Conservation (phyloP, 1,140 invertebrate species). For the Adelges cooleyi region DNA sequence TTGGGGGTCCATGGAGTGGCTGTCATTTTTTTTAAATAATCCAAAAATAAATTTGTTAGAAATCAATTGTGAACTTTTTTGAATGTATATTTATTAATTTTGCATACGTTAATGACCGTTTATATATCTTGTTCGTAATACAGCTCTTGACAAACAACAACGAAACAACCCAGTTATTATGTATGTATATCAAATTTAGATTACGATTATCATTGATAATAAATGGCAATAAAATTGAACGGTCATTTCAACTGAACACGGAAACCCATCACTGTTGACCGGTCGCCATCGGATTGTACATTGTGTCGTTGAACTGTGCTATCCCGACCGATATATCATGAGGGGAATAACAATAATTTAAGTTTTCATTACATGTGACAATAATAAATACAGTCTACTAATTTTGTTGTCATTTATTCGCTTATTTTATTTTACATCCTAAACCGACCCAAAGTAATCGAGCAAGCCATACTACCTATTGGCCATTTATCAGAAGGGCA, state of each 20-base stretch:
- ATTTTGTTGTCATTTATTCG: neutral
- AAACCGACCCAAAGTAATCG: too few relatives aligned
- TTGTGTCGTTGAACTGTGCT: neutral
- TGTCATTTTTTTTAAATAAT: neutral
- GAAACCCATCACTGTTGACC: slow-evolving; percentile 5
- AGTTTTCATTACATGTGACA: neutral
- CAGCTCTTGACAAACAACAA: neutral
- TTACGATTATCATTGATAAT: too few relatives aligned
- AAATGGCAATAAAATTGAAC: too few relatives aligned
- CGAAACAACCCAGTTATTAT: neutral
- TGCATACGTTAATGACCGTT: neutral
- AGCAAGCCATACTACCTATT: too few relatives aligned
- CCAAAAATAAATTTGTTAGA: neutral
- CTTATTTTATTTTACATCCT: neutral
- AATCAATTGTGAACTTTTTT: neutral
- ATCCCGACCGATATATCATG: too few relatives aligned
- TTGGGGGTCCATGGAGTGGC: too few relatives aligned
- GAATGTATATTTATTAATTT: neutral
- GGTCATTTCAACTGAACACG: neutral
- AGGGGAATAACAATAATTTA: too few relatives aligned
- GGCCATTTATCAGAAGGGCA: too few relatives aligned
- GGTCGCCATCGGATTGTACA: neutral
- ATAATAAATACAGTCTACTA: neutral
- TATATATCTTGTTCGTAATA: neutral
- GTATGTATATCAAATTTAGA: neutral